A percentile compares a stretch with the other conserved stretches of the same genome.
These are phyloP conservation scores for Caenorhabditis sp. DNA, from an alignment of 2,888 invertebrate species.

Conservation along the genomic window DNA sequence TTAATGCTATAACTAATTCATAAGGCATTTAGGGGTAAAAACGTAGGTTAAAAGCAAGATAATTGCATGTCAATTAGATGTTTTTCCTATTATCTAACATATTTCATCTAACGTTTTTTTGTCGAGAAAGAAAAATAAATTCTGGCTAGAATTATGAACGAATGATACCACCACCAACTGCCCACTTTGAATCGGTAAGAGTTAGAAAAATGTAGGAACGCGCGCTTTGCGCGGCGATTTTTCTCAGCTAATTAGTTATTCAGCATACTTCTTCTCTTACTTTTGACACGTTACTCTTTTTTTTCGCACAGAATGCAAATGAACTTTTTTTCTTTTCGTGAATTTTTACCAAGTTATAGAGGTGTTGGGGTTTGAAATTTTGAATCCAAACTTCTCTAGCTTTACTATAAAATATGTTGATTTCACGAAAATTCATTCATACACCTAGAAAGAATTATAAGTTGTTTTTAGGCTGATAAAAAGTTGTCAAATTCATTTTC, in stretches of 20 bases:
- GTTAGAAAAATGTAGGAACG: neutral
- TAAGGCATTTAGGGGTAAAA: neutral
- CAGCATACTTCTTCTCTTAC: conserved; percentile 5
- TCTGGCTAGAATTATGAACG: conserved; percentile 20
- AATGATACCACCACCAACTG: conserved; percentile 41
- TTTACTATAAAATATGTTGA: too few relatives aligned
- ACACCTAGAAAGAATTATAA: too few relatives aligned
- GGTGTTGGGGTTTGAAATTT: neutral
- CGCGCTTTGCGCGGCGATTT: neutral
- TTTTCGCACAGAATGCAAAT: neutral
- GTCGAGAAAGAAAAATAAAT: neutral
- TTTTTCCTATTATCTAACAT: neutral
- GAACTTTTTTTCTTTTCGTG: conserved; percentile 1
- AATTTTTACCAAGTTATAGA: neutral
- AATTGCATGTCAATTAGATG: neutral
- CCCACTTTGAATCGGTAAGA: conserved; percentile 37
- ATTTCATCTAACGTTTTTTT: neutral
- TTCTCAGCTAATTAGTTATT: neutral
- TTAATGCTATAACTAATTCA: neutral
- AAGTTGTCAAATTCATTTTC: too few relatives aligned
- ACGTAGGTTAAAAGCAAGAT: neutral
- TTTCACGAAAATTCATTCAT: too few relatives aligned
- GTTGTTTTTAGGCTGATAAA: too few relatives aligned
- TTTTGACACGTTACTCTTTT: conserved; percentile 2
- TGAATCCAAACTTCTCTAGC: neutral